Conservation (phyloP, 1,140 invertebrate genomes). For the Dufourea novaeangliae region DNA sequence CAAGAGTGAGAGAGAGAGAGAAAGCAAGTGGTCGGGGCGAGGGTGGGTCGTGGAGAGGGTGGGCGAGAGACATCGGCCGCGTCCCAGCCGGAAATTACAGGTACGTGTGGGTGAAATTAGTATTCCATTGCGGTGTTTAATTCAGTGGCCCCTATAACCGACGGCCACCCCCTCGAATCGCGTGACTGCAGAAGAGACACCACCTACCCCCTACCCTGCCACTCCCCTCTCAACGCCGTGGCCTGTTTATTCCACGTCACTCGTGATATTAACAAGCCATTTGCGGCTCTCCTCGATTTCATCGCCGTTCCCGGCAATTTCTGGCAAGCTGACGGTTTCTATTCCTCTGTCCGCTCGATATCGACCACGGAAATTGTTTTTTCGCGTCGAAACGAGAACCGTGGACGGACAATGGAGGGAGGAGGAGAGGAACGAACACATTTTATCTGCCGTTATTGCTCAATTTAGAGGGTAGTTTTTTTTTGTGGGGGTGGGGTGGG, state of each 20-base stretch:
- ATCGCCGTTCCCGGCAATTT: neutral
- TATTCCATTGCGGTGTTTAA: slow-evolving; percentile 60
- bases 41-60: too few species aligned
- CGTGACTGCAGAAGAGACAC: neutral
- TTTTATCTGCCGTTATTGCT: neutral
- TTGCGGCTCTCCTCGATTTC: slow-evolving; percentile 10
- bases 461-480: neutral
- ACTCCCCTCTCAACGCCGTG: neutral
- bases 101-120: slow-evolving; percentile 55
- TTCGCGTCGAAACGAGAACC: neutral
- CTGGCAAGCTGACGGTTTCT: slow-evolving; percentile 26
- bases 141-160: slow-evolving; percentile 12
- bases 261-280: slow-evolving; percentile 46
- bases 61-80: neutral
- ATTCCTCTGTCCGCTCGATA: neutral
- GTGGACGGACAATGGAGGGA: too few species aligned
- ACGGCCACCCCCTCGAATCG: neutral
- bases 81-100: slow-evolving; percentile 47
- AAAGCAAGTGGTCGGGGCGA: neutral
- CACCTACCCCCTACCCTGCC: too few species aligned
- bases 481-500: too few species aligned
- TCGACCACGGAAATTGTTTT: slow-evolving; percentile 23
- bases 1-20: neutral
- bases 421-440: neutral
- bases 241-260: slow-evolving; percentile 3